phyloP scores from a whole-genome alignment of 2,113 vertebrate genomes.

The Suncus etruscus region DNA sequence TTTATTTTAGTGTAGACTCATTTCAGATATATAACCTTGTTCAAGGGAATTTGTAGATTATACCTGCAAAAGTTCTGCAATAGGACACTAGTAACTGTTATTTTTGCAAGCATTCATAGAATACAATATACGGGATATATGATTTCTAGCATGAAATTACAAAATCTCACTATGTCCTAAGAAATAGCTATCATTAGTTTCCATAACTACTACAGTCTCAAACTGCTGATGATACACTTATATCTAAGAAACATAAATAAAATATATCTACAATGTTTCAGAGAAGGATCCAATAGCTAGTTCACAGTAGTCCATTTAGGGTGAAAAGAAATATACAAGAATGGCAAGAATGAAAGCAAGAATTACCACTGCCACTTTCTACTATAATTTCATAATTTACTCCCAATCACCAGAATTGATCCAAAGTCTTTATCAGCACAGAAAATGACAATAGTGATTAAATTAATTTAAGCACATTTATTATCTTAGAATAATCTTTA shows the following conservation, averaged over 20 bases:
- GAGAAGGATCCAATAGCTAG: neutral
- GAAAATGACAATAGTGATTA: too few species aligned
- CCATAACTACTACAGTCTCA: too few species aligned
- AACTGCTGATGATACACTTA: too few species aligned
- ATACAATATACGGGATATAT: neutral
- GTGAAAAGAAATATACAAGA: neutral
- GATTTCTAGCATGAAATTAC: neutral
- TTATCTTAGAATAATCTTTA: neutral
- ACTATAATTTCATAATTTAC: neutral
- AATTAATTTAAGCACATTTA: neutral
- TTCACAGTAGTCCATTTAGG: neutral
- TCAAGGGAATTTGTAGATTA: neutral
- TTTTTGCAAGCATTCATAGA: neutral
- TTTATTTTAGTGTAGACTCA: neutral
- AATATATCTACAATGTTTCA: neutral
- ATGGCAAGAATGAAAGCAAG: neutral
- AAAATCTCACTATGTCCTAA: neutral
- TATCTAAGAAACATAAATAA: neutral
- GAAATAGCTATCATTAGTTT: neutral
- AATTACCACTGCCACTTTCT: neutral
- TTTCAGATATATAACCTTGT: neutral
- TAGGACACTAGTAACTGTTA: neutral
- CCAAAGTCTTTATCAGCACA: neutral
- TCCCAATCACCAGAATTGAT: neutral
- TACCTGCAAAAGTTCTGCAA: neutral